Evolutionary conservation across 2,888 invertebrate species (phyloP).

Genomic region (Lypha dubia): DNA sequence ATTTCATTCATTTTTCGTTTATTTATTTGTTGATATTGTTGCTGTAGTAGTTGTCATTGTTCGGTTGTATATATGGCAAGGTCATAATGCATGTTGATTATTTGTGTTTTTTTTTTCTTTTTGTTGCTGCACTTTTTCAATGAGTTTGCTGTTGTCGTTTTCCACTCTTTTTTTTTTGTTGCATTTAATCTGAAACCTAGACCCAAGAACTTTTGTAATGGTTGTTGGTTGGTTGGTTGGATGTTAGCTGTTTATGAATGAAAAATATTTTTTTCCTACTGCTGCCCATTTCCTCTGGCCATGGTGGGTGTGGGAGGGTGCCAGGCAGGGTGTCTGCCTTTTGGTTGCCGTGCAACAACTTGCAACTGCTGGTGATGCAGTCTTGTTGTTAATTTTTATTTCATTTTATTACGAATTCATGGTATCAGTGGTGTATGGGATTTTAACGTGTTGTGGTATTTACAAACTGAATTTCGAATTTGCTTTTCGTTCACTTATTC

Average conservation of each 20-base stretch:
- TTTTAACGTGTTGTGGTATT: conserved; percentile 70
- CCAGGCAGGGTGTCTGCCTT: background rate
- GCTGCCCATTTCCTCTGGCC: background rate
- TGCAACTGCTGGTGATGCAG: background rate
- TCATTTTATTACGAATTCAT: conserved; percentile 65
- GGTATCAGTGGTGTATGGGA: conserved; percentile 62
- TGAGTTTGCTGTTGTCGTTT: background rate
- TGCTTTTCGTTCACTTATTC: conserved; percentile 21
- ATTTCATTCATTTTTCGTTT: conserved; percentile 21
- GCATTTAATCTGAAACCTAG: conserved; percentile 56
- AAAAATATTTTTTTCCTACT: conserved; percentile 19
- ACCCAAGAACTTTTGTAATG: conserved; percentile 57
- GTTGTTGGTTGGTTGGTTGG: conserved; percentile 11
- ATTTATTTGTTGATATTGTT: too few relatives aligned
- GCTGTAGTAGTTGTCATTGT: conserved; percentile 35
- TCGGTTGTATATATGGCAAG: conserved; percentile 62
- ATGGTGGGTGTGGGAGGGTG: background rate
- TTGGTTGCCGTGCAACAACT: background rate
- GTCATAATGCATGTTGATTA: conserved; percentile 65
- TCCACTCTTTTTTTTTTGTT: conserved; percentile 10
- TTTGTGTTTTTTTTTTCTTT: conserved; percentile 15
- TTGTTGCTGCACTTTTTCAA: conserved; percentile 38
- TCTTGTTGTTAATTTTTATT: conserved; percentile 53
- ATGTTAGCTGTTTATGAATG: conserved; percentile 69
- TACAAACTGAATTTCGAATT: conserved; percentile 69